Evolutionary conservation across 2,888 invertebrate species (phyloP), one percentile per base, ranked within the genome.

Genomic region (Slavum lentiscoides): DNA sequence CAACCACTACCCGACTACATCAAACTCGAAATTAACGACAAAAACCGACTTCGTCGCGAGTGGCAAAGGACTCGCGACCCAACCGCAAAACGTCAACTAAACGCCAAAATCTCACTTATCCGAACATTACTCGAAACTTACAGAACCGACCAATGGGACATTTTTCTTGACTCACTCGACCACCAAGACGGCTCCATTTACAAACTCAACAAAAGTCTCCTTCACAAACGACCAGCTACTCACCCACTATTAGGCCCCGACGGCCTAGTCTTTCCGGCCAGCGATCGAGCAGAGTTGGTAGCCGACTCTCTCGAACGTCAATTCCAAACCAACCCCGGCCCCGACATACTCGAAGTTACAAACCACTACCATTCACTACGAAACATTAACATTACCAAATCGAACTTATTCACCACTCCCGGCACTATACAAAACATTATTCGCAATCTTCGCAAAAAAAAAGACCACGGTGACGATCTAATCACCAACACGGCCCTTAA

Each of bases 311-410:
- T 43, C n/a, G 43, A 67, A 43, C 17, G 11, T 6, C 69, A 69
- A 55, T 69, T 69, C 30, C 23, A 23, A 17, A n/a, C 69, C 0
- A 69, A 69, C 37, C 37, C 23, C 1, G 59, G 70, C 6, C 70
- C 77, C 69, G 49, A 58, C 55, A 59, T 67, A 30, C 61, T 58
- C 13, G 39, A 21, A 76, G 53, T 53, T n/a, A 62, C 30, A 30
- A n/a, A 4, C 19, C 37, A 72, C 59, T 37, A 0, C 37, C n/a
- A 19, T 11, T 43, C 55, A 62, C 37, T 74, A 70, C 30, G 21
- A 17, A 6, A 3, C 19, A 0, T 37, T 0, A 66, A 11, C 43
- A 21, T 64, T 64, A n/a, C n/a, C n/a, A n/a, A n/a, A n/a, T n/a
- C n/a, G n/a, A n/a, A n/a, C n/a, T n/a, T n/a, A n/a, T n/a, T n/a